These are phyloP conservation scores for Elephantulus edwardii DNA, from an alignment of 2,113 vertebrate species.

Conservation along the genomic window DNA sequence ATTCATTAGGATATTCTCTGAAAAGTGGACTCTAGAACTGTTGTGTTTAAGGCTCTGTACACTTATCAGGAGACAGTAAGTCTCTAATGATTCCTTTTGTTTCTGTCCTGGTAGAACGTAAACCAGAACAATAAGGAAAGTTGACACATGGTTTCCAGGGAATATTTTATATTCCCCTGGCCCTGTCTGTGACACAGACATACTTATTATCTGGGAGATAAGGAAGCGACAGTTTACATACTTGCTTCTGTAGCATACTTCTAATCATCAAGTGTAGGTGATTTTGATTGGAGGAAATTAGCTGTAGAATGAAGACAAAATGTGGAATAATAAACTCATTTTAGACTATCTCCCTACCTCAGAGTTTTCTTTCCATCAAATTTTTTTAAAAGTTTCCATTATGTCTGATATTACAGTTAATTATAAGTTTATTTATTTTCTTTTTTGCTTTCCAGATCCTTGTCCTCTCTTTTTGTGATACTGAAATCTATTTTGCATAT, in stretches of 20 bases:
- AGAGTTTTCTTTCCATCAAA: too few species aligned
- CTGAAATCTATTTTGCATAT: constrained; percentile 27
- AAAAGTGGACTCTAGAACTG: background rate
- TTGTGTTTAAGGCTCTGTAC: background rate
- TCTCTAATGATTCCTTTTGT: background rate
- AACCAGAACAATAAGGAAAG: background rate
- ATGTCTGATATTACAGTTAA: too few species aligned
- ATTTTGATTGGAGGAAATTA: background rate
- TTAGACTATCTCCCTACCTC: too few species aligned
- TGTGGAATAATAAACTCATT: too few species aligned
- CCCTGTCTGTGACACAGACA: background rate
- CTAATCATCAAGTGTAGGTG: background rate
- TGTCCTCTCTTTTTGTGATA: background rate
- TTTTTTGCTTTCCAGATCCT: constrained; percentile 3
- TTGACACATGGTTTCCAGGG: background rate
- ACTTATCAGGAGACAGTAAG: background rate
- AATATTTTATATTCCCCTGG: background rate
- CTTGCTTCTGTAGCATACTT: background rate
- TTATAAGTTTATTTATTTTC: background rate
- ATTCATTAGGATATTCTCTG: background rate
- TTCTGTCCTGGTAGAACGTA: background rate
- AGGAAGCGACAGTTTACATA: background rate
- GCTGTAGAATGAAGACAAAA: too few species aligned
- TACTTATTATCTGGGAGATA: background rate
- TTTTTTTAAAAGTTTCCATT: too few species aligned